Evolutionary conservation across 2,113 vertebrate genomes (phyloP), one percentile per base, ranked within the genome.

Genomic region (Hippocampus abdominalis): DNA sequence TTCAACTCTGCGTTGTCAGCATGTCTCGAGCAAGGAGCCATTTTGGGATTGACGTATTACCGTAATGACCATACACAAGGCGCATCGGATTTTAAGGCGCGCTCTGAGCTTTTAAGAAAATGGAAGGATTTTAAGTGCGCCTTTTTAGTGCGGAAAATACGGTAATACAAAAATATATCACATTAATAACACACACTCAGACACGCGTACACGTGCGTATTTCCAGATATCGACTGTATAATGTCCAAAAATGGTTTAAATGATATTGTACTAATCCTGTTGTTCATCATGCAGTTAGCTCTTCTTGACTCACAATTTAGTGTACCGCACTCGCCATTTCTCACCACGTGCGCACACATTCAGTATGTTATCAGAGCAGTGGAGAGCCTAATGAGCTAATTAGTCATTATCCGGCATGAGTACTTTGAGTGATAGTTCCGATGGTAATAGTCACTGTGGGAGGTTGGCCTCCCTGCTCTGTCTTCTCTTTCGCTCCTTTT

Each of bases 381-480:
- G 42, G 75, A 78, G 68, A 83, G 64, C 54, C 46, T 87, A 83
- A 90, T 88, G 83, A 85, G 72, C 78, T 23, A n/a, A 39, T 63
- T 70, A 76, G 74, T 82, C 84, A 84, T 84, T 86, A 81, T 82
- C 57, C 77, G 79, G 84, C 70, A 53, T 68, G 72, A 72, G 66
- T 68, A 76, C 80, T 83, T 81, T 81, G 79, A 83, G 74, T 32
- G 54, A 78, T 70, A 75, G 68, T 79, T 81, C 68, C 60, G 56
- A 72, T 56, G 71, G 40, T 80, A 83, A 88, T 80, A 76, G 76
- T 75, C 64, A 70, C 81, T 73, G 56, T 77, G 84, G 80, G 86
- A 90, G 72, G 75, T 48, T 65, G 48, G 56, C 62, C 39, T 69
- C 70, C 69, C 57, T 39, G 54, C 21, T 60, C 56, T 59, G 66